Percentiles rank a stretch among this genome's conserved stretches.
phyloP scores from a whole-genome alignment of 2,888 invertebrate genomes.

The Carterocephalus palaemon region DNA sequence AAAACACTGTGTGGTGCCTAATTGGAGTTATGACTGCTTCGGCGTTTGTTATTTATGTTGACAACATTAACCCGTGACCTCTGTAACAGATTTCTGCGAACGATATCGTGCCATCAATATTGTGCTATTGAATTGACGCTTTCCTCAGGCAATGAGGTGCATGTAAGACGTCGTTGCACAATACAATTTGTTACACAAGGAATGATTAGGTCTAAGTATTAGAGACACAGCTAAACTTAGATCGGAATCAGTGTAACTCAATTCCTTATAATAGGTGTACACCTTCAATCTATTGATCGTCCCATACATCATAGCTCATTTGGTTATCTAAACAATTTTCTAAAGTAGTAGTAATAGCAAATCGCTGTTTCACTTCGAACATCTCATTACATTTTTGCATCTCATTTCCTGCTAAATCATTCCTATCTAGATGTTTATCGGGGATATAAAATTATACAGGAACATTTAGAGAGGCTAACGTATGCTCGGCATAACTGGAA shows the following conservation, averaged over 20 bases:
- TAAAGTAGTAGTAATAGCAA: too few species aligned
- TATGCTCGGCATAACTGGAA: not conserved
- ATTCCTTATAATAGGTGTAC: too few species aligned
- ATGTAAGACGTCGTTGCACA: constrained; percentile 8
- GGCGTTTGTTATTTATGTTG: constrained; percentile 30
- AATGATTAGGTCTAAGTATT: not conserved
- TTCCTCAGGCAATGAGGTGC: constrained; percentile 5
- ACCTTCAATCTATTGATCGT: too few species aligned
- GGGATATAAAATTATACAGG: not conserved
- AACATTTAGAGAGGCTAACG: not conserved
- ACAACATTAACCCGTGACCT: constrained; percentile 24
- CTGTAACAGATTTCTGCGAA: constrained; percentile 25
- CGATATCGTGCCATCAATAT: constrained; percentile 20
- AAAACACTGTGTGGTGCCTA: constrained; percentile 36
- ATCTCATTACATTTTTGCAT: not conserved
- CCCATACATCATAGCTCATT: too few species aligned
- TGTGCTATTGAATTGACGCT: constrained; percentile 11
- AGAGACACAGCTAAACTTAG: not conserved
- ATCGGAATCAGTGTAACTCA: too few species aligned
- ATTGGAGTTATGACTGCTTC: constrained; percentile 42
- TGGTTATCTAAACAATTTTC: too few species aligned
- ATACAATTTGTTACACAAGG: not conserved
- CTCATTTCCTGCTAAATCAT: not conserved
- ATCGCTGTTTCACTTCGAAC: too few species aligned
- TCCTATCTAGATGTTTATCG: too few species aligned